These are phyloP conservation scores for Pantherophis alleghaniensis DNA, from an alignment of 2,797 vertebrate genomes.

Conservation along the genomic window DNA sequence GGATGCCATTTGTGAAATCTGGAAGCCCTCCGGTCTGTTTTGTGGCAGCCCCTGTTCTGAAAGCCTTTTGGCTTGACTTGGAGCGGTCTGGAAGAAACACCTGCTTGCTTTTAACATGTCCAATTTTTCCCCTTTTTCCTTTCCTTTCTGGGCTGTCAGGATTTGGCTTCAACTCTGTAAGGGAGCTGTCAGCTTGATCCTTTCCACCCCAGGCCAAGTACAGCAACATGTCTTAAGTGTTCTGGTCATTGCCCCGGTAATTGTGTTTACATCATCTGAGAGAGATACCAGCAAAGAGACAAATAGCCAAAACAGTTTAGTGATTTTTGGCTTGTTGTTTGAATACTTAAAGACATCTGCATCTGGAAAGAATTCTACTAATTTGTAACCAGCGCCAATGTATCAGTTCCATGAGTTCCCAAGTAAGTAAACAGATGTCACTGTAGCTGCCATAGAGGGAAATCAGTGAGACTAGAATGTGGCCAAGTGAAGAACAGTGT, in stretches of 20 bases:
- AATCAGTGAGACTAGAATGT: constrained; percentile 71
- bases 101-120: constrained; percentile 3
- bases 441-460: constrained; percentile 57
- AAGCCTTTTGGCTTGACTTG: not conserved
- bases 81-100: constrained; percentile 2
- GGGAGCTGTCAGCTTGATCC: constrained; percentile 10
- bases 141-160: constrained; percentile 33
- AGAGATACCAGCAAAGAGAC: constrained; percentile 52
- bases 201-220: constrained; percentile 34
- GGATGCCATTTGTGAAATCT: constrained; percentile 18
- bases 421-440: constrained; percentile 72
- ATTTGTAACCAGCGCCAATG: constrained; percentile 73
- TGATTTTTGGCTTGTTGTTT: constrained; percentile 71
- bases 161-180: constrained; percentile 43
- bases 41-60: not conserved
- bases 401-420: constrained; percentile 72
- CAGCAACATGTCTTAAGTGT: constrained; percentile 36
- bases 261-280: constrained; percentile 63
- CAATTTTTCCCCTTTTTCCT: constrained; percentile 15
- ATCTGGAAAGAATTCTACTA: constrained; percentile 77
- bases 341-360: constrained; percentile 64
- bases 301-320: constrained; percentile 55
- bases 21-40: constrained; percentile 9
- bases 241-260: constrained; percentile 56
- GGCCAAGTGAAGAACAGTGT: constrained; percentile 68